Evolutionary conservation across 2,888 invertebrate species (phyloP).

Genomic region (Himalopsyche kuldschensis): DNA sequence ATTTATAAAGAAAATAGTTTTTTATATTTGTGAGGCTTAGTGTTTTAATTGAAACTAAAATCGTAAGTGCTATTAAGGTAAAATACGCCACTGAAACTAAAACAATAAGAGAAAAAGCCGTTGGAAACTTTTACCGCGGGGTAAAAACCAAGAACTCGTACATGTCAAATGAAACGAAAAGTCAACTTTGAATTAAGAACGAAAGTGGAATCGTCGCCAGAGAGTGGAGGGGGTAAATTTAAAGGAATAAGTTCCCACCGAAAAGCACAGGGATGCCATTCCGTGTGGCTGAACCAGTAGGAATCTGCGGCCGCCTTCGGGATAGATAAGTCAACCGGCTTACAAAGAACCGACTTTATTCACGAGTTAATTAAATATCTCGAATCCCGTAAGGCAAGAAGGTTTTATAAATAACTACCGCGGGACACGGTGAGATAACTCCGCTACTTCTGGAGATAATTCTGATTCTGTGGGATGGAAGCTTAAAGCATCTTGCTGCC

Average conservation of each 20-base stretch:
- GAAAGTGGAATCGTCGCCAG: slow-evolving; percentile 21
- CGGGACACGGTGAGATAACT: neutral
- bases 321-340: slow-evolving; percentile 37
- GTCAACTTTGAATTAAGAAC: slow-evolving; percentile 32
- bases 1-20: too few species aligned
- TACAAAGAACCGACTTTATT: slow-evolving; percentile 38
- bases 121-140: neutral
- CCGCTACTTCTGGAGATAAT: neutral
- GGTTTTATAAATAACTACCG: slow-evolving; percentile 35
- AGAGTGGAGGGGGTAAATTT: slow-evolving; percentile 25
- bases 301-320: slow-evolving; percentile 20
- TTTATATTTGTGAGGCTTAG: too few species aligned
- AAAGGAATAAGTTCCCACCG: slow-evolving; percentile 27
- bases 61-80: neutral
- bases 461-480: neutral
- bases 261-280: slow-evolving; percentile 26
- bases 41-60: too few species aligned
- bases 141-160: neutral
- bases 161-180: slow-evolving; percentile 16
- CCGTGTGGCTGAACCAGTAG: slow-evolving; percentile 30
- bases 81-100: neutral
- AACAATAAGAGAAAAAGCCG: neutral
- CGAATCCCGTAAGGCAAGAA: slow-evolving; percentile 37
- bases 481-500: neutral
- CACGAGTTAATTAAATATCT: slow-evolving; percentile 39